phyloP scores from a whole-genome alignment of 2,888 invertebrate genomes.

The Magallana nippona region DNA sequence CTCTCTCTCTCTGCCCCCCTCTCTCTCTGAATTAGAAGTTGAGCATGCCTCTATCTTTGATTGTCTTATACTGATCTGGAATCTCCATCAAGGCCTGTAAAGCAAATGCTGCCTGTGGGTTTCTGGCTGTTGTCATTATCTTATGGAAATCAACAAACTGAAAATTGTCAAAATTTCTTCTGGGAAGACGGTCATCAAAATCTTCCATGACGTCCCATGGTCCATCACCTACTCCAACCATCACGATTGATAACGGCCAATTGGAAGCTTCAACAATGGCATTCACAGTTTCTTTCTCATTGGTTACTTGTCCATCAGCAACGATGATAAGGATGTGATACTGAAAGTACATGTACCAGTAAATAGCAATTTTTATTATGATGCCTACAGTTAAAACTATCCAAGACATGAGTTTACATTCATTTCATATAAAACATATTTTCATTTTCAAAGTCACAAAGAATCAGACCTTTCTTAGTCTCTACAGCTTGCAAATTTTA shows the following conservation, averaged over 20 bases:
- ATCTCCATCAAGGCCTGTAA: conserved; percentile 82
- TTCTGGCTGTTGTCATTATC: conserved; percentile 71
- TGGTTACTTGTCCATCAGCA: conserved; percentile 82
- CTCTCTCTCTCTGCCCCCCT: conserved; percentile 11
- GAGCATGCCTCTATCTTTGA: conserved; percentile 68
- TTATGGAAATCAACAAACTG: conserved; percentile 82
- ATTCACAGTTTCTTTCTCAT: conserved; percentile 80
- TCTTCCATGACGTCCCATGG: conserved; percentile 82
- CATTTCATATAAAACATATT: too few relatives aligned
- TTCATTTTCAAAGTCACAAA: too few relatives aligned
- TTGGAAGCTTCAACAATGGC: conserved; percentile 82
- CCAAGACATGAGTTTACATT: too few relatives aligned
- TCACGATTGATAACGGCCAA: conserved; percentile 81
- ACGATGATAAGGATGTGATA: conserved; percentile 82
- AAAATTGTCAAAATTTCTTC: conserved; percentile 82
- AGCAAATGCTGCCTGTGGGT: conserved; percentile 80
- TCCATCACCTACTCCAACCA: conserved; percentile 82
- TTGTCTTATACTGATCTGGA: conserved; percentile 80
- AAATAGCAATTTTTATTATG: too few relatives aligned
- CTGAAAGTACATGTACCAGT: conserved; percentile 67
- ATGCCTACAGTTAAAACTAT: too few relatives aligned
- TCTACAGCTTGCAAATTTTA: neutral
- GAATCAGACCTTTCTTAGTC: neutral
- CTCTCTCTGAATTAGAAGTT: conserved; percentile 39
- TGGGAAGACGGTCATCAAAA: conserved; percentile 81